These are phyloP conservation scores for Rhea pennata DNA, from an alignment of 2,113 vertebrate species.

Conservation along the genomic window DNA sequence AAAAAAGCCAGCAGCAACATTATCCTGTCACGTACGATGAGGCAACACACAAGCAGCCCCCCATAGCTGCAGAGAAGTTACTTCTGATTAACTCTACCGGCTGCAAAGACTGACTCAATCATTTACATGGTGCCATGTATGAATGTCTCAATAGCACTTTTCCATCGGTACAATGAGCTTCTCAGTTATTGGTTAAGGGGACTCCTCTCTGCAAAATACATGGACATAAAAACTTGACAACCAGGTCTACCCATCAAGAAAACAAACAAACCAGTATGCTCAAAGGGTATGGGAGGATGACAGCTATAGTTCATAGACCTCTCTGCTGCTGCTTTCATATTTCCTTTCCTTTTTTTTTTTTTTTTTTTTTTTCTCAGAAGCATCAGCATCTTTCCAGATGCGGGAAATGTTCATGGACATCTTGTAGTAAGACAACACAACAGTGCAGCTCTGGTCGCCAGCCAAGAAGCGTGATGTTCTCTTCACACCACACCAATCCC, in stretches of 20 bases:
- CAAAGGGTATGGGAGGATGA: not conserved
- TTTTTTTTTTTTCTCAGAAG: not conserved
- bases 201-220: not conserved
- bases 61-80: not conserved
- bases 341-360: not conserved
- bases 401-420: not conserved
- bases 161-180: not conserved
- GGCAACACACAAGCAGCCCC: not conserved
- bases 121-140: not conserved
- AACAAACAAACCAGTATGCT: not conserved
- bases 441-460: not conserved
- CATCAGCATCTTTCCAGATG: not conserved
- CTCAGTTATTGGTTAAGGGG: not conserved
- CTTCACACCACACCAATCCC: conserved; percentile 30
- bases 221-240: not conserved
- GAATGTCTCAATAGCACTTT: not conserved
- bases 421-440: not conserved
- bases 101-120: not conserved
- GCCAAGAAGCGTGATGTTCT: not conserved
- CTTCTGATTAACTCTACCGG: not conserved
- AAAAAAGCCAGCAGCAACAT: not conserved
- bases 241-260: not conserved
- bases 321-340: not conserved
- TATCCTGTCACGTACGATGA: not conserved
- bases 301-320: not conserved